Evolutionary conservation across 1,140 invertebrate genomes (phyloP).

Genomic region (Tenebrio molitor): DNA sequence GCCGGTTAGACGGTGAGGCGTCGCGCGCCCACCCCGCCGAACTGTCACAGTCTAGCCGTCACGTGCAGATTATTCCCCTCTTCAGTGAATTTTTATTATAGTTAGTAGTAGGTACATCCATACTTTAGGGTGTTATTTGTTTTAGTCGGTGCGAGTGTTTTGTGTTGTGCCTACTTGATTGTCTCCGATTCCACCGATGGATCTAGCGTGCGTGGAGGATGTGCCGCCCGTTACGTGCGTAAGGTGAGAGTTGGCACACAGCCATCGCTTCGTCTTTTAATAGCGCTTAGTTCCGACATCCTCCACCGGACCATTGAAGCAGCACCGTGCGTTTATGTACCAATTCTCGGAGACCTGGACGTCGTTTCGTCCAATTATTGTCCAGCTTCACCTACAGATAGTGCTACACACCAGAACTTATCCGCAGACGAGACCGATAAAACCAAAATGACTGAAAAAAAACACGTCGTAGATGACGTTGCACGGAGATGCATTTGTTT

Average conservation of each 20-base stretch:
- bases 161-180: background rate
- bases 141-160: conserved; percentile 46
- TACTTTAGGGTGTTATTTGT: conserved; percentile 54
- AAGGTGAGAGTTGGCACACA: conserved; percentile 48
- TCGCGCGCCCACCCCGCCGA: background rate
- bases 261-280: conserved; percentile 41
- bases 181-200: no score
- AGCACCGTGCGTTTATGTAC: conserved; percentile 47
- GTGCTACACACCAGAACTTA: no score
- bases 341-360: background rate
- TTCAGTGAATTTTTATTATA: conserved; percentile 52
- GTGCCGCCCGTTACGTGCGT: background rate
- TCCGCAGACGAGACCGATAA: no score
- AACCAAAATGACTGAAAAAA: no score
- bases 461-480: no score
- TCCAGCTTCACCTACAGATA: no score
- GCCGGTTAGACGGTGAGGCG: conserved; percentile 44
- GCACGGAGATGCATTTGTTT: no score
- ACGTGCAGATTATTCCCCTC: conserved; percentile 47
- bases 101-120: conserved; percentile 49
- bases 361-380: background rate
- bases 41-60: background rate
- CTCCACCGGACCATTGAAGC: conserved; percentile 45
- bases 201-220: no score
- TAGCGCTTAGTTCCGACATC: conserved; percentile 50